A percentile compares a stretch with the other conserved stretches of the same genome.
These are phyloP conservation scores for Panorpa germanica DNA, from an alignment of 2,888 invertebrate genomes.

Conservation along the genomic window DNA sequence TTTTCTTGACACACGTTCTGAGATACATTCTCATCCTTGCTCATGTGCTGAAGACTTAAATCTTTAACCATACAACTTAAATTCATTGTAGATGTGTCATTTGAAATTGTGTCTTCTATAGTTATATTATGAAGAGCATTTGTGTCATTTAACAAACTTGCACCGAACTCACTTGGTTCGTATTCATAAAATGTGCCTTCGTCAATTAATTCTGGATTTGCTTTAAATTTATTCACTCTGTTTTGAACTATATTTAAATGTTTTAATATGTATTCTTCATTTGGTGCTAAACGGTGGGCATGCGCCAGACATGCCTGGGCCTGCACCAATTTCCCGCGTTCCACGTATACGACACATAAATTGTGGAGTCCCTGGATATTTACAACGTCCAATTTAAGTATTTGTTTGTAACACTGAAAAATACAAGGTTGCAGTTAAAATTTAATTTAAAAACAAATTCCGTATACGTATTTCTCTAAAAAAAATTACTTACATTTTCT, in stretches of 20 bases:
- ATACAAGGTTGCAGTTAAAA: too few species aligned
- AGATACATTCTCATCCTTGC: too few species aligned
- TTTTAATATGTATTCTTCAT: conserved; percentile 77
- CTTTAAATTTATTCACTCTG: conserved; percentile 28
- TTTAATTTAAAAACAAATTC: too few species aligned
- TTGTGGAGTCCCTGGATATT: conserved; percentile 93
- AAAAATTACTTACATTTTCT: conserved; percentile 51
- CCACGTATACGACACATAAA: conserved; percentile 89
- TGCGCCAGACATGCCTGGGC: conserved; percentile 72
- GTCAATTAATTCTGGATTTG: conserved; percentile 18
- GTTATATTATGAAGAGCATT: too few species aligned
- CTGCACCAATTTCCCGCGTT: conserved; percentile 65
- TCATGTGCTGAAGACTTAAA: too few species aligned
- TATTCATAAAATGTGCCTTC: conserved; percentile 22
- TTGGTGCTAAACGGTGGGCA: conserved; percentile 66
- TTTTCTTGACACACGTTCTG: too few species aligned
- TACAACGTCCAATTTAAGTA: conserved; percentile 69
- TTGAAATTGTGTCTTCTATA: too few species aligned
- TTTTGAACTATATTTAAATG: conserved; percentile 79
- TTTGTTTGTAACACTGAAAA: conserved; percentile 75
- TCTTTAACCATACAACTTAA: too few species aligned
- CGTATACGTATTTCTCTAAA: too few species aligned
- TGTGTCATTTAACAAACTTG: too few species aligned
- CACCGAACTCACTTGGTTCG: conserved; percentile 21
- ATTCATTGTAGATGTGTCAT: too few species aligned